A percentile compares a stretch with the other conserved stretches of the same genome.
phyloP scores from a whole-genome alignment of 2,797 vertebrate species.

The Pachyuromys duprasi region DNA sequence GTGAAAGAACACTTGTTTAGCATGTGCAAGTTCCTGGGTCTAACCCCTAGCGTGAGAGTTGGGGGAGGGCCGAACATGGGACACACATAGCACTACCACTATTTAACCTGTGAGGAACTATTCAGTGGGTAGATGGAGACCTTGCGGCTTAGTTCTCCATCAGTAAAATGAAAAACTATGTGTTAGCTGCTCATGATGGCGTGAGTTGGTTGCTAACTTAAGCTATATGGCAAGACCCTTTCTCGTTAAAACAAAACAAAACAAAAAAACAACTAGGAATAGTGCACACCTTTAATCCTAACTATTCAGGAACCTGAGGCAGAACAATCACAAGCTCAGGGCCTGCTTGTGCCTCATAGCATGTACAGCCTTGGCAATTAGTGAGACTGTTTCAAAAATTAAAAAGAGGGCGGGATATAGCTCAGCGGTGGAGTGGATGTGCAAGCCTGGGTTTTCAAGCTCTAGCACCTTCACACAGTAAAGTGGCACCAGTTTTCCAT shows the following conservation, averaged over 20 bases:
- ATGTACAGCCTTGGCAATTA: background rate
- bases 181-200: background rate
- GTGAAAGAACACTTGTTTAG: background rate
- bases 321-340: background rate
- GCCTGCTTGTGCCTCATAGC: background rate
- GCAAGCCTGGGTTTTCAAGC: background rate
- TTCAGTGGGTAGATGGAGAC: background rate
- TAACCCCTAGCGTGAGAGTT: background rate
- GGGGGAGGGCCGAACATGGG: background rate
- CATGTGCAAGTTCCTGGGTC: background rate
- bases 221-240: background rate
- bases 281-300: background rate
- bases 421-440: background rate
- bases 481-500: background rate
- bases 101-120: background rate
- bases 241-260: background rate
- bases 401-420: background rate
- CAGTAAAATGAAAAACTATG: background rate
- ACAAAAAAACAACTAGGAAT: background rate
- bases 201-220: background rate
- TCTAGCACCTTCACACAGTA: background rate
- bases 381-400: background rate
- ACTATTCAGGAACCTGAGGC: background rate
- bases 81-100: background rate
- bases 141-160: slow-evolving; percentile 27